Conservation (phyloP, 2,888 invertebrate genomes). For the Ametastegia equiseti region DNA sequence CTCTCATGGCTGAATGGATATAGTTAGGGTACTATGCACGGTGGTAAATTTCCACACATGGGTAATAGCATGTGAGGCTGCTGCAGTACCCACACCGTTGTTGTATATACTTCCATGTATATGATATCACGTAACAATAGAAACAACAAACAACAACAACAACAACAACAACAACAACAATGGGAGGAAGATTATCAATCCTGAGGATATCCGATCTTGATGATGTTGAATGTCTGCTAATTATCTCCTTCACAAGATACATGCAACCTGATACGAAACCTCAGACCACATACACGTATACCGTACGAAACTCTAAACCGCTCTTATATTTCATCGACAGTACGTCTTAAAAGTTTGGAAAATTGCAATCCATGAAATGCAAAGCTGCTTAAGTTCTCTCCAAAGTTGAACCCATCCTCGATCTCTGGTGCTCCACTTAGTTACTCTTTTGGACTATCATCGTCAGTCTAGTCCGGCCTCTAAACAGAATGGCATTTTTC, state of each 20-base stretch:
- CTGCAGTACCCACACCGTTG: background rate
- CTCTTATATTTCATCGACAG: background rate
- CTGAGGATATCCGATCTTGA: background rate
- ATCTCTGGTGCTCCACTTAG: no score
- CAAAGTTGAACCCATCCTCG: no score
- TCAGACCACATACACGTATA: background rate
- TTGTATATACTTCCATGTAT: constrained; percentile 17
- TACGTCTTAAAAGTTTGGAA: background rate
- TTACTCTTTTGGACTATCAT: no score
- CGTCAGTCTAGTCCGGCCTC: background rate
- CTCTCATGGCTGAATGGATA: constrained; percentile 32
- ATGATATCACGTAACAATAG: background rate
- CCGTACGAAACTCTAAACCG: background rate
- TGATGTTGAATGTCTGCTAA: constrained; percentile 22
- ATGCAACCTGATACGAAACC: background rate
- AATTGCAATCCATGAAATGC: no score
- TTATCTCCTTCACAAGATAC: background rate
- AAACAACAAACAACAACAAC: constrained; percentile 14
- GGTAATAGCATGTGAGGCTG: background rate
- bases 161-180: constrained; percentile 13
- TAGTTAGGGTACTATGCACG: constrained; percentile 14
- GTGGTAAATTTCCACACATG: constrained; percentile 17
- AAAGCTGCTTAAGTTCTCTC: no score
- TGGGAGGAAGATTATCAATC: background rate
- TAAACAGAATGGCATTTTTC: background rate